Evolutionary conservation across 2,113 vertebrate species (phyloP), one percentile per base, ranked within the genome.

Genomic region (Neopipo cinnamomea): DNA sequence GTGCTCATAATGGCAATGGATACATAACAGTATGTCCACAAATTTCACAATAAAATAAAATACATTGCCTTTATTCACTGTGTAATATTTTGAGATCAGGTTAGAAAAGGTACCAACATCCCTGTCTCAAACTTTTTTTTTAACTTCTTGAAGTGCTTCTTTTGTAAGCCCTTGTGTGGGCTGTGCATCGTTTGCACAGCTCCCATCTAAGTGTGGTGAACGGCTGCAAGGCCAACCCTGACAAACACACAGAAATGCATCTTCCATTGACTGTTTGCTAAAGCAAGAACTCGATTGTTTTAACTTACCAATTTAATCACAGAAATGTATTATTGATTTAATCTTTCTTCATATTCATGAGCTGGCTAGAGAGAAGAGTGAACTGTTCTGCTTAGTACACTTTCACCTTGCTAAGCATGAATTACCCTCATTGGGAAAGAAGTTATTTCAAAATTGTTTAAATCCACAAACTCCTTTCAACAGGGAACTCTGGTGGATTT

Each of bases 281-380:
- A 75, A 94, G 79, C 84, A 81, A 53, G 79, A 81, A 67, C 76
- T 87, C 3, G 0, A 79, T 67, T 47, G 6, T 91, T 96, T 92
- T 84, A 76, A 83, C 66, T 66, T 55, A 80, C 66, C 78, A 88
- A 66, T 93, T 96, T 73, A 65, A 81, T 74, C 63, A 86, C 37
- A 89, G 68, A 91, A 85, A 87, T 89, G 88, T 93, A 73, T 52
- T 80, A 87, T 91, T 61, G 88, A 95, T 59, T 95, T 35, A 72
- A 49, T 46, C 68, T 89, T 86, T 76, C 42, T 68, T 77, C 67
- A 91, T 46, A 72, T 91, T 86, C 86, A 91, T 79, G 42, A 95
- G 71, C 12, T 16, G 55, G 74, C 70, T 71, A 68, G 67, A 91
- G n/a, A 91, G 58, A 87, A 91, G 42, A 88, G 65, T 20, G 41